Base-by-base conservation (phyloP, 2,797 vertebrate genomes). In the Melopsittacus undulatus region DNA sequence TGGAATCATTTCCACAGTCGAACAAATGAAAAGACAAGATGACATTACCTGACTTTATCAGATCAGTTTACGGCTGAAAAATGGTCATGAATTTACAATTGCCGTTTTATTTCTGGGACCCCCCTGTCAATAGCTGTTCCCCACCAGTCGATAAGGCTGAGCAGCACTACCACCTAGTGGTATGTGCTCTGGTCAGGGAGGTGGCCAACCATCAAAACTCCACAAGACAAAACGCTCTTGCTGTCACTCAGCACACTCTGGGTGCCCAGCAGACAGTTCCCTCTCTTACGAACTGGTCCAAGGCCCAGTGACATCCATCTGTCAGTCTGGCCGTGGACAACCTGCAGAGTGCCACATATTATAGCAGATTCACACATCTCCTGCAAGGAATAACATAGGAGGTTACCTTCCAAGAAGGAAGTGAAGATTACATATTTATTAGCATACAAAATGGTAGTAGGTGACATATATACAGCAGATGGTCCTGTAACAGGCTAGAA, bases 101-200 rank as follows among this genome's bases (percentile, higher is more conserved):
- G 3, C 29, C 38, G 6, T 4, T 52, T 68, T n/a, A 5, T 1
- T 36, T n/a, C 32, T 30, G 30, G 30, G n/a, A 40, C 32, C 3
- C 6, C 17, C 22, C 16, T 51, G 30, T 26, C 46, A 13, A 4
- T 7, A n/a, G 23, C 26, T 59, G 43, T 67, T 20, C 36, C 36
- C 70, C 16, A 27, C 2, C 8, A 29, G 21, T 4, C 1, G 1
- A 16, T 38, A 72, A 30, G 6, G 70, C 68, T 85, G 75, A 54
- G 38, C 59, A 89, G 57, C 70, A 61, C 45, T 16, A 43, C 75
- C 73, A 82, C 27, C 59, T 69, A 21, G 67, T 57, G 92, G 45
- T 34, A 43, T 2, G 5, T 2, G 3, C 36, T 56, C 21, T 22
- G 3, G 1, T 17, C 2, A 1, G 21, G 43, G 16, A 36, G 20